Conservation (phyloP, 2,113 vertebrate species). For the Aepyceros melampus region DNA sequence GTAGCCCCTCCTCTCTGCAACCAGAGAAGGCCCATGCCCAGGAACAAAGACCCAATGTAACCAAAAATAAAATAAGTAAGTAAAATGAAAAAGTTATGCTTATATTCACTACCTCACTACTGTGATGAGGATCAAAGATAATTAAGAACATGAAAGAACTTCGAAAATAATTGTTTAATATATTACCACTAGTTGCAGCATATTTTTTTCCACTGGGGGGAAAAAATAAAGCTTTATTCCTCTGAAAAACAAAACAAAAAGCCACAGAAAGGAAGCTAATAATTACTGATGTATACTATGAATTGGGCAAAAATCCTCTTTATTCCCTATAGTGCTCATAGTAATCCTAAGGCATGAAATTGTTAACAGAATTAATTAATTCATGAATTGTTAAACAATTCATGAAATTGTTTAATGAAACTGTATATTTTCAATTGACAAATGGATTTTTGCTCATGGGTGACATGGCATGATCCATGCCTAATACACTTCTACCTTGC, state of each 20-base stretch:
- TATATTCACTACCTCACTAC: background rate
- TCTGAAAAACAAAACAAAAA: background rate
- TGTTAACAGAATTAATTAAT: background rate
- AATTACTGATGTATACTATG: background rate
- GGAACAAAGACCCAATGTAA: background rate
- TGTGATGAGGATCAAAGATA: background rate
- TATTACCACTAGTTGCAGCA: background rate
- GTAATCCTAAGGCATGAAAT: background rate
- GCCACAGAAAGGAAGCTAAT: background rate
- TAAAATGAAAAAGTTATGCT: background rate
- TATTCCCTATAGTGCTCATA: background rate
- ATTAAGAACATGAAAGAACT: background rate
- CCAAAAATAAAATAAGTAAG: background rate
- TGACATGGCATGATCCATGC: background rate
- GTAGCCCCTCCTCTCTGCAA: background rate
- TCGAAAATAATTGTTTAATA: background rate
- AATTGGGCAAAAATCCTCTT: background rate
- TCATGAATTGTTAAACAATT: background rate
- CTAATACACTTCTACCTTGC: background rate
- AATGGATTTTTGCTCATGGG: background rate
- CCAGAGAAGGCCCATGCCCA: background rate
- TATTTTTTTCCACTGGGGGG: background rate
- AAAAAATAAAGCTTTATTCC: background rate
- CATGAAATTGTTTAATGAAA: background rate
- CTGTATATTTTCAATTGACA: background rate